Percentiles rank a stretch among this genome's conserved stretches.
phyloP scores from a whole-genome alignment of 2,888 invertebrate species.

The Trissolcus japonicus region DNA sequence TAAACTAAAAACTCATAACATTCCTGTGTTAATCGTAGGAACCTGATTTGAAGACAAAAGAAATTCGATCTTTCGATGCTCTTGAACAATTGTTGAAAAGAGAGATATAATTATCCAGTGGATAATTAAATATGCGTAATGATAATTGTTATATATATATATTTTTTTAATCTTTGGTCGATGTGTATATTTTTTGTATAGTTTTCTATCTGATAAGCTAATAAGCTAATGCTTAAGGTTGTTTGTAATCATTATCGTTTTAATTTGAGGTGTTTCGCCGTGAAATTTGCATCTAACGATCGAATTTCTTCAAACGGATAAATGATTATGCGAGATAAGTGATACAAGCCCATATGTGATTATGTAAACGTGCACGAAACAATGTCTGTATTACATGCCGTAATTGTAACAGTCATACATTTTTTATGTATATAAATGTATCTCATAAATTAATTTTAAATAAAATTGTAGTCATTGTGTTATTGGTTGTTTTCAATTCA shows the following conservation, averaged over 20 bases:
- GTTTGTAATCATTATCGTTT: neutral
- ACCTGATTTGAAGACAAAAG: conserved; percentile 67
- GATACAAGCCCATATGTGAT: conserved; percentile 64
- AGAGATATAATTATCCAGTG: conserved; percentile 1
- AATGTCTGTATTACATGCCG: conserved; percentile 69
- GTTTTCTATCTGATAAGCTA: conserved; percentile 20
- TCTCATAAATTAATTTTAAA: conserved; percentile 75
- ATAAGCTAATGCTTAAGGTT: conserved; percentile 21
- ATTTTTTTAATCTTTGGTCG: conserved; percentile 30
- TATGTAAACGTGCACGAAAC: conserved; percentile 69
- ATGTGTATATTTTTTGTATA: conserved; percentile 40
- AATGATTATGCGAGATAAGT: conserved; percentile 58
- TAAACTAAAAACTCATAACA: conserved; percentile 68
- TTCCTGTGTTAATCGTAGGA: conserved; percentile 72
- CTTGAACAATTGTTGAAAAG: conserved; percentile 3
- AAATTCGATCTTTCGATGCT: conserved; percentile 51
- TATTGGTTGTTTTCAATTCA: conserved; percentile 48
- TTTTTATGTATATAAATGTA: conserved; percentile 77
- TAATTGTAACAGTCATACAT: conserved; percentile 73
- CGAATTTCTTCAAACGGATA: conserved; percentile 42
- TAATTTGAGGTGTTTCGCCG: neutral
- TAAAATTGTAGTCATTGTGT: conserved; percentile 76
- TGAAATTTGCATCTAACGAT: conserved; percentile 28
- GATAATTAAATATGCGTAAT: conserved; percentile 7
- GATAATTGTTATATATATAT: conserved; percentile 19